Evolutionary conservation across 2,797 vertebrate species (phyloP).

Genomic region (Margarornis squamiger): DNA sequence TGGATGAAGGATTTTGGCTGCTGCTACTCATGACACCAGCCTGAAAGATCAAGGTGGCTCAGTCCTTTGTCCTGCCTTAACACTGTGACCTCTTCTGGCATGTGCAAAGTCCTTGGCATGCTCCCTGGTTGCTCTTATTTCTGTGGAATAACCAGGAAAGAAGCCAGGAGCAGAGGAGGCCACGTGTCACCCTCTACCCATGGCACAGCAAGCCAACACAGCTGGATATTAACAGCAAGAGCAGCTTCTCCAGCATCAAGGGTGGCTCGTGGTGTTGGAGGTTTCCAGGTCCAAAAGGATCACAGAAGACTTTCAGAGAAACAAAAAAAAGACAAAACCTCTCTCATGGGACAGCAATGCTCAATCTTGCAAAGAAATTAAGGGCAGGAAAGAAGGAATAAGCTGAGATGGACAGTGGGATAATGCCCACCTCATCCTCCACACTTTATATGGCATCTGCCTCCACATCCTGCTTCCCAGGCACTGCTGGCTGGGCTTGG

Average conservation of each 20-base stretch:
- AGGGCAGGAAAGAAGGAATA: not conserved
- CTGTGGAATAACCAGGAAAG: not conserved
- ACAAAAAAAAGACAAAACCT: not conserved
- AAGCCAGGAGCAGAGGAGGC: not conserved
- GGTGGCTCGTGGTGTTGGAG: no score
- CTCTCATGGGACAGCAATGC: not conserved
- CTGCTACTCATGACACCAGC: not conserved
- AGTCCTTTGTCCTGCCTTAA: not conserved
- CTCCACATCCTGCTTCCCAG: not conserved
- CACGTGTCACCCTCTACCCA: not conserved
- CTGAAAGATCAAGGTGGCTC: not conserved
- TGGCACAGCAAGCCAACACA: not conserved
- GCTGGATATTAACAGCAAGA: not conserved
- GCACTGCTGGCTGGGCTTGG: not conserved
- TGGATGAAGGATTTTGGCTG: not conserved
- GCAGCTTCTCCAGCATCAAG: not conserved
- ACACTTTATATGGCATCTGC: not conserved
- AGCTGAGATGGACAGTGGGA: not conserved
- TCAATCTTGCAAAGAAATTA: not conserved
- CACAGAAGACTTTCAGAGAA: not conserved
- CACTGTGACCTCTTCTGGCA: not conserved
- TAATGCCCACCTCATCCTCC: not conserved
- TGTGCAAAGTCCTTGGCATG: rapidly evolving
- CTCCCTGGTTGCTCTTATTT: not conserved
- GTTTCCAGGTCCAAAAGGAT: not conserved